Evolutionary conservation across 35 echinoderm and acorn worm genomes (phyloP), one percentile per base, ranked within the genome.

Genomic region (Stichopus chloronotus): DNA sequence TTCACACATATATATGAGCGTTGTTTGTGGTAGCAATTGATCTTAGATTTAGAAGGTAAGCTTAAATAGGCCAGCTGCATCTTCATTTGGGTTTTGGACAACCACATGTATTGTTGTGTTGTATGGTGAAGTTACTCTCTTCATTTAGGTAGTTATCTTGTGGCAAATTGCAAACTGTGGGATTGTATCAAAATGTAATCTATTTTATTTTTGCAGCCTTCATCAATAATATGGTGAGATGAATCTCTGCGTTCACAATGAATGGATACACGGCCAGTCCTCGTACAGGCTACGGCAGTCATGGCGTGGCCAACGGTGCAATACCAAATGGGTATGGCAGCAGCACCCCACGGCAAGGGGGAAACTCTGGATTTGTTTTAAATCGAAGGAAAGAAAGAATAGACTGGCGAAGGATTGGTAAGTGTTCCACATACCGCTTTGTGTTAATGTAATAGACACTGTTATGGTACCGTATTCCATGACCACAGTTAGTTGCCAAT

Each of bases 351-450:
- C 25, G 90, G 24, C 90, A 77, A 79, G 65, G 30, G 53, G 94
- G 87, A 7, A 72, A 58, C 14, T 77, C 88, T 10, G 93, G 90
- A 55, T 93, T 92, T 77, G 72, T 83, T 16, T 93, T 97, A 71
- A 91, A 91, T 21, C 95, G 72, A 19, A 92, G 94, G 76, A 92
- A 97, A 52, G 95, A 97, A 54, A 88, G 96, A 23, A 95, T 97
- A n/a, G 96, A 97, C 56, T 97, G 96, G 96, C 95, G 94, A 83
- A 97, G 90, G 91, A 95, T 97, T 61, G 96, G 96, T 94, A 78
- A 93, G 91, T 10, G 78, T 0, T 81, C 19, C 9, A 91, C 52
- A 12, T 8, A 4, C 16, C 78, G 0, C 30, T 43, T 43, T 43
- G 30, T 43, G 30, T 43, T 43, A 43, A 43, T 43, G n/a, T 43